Evolutionary conservation across 2,113 vertebrate genomes (phyloP), one percentile per base, ranked within the genome.

Genomic region (Siniperca knerii): DNA sequence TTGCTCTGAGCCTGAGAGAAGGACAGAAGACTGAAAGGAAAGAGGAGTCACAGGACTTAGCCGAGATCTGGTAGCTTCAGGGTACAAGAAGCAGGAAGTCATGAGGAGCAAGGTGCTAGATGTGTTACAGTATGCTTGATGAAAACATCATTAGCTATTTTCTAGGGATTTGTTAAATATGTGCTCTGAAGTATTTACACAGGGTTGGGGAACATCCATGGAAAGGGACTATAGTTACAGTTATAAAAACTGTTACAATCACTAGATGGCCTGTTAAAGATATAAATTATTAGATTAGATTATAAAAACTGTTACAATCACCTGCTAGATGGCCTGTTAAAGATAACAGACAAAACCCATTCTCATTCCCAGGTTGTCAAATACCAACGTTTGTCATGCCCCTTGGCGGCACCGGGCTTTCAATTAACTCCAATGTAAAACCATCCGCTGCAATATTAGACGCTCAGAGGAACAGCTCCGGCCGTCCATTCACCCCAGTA

Each of bases 11-110:
- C 78, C 62, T 20, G 18, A 58, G 69, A 74, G n/a, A 67, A 44
- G 18, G 64, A 67, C 3, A 4, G 33, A 78, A 62, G 35, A 23
- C 16, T 20, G 15, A 55, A 25, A 71, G 64, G 57, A 35, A 77
- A 75, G 72, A 75, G 37, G 37, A 85, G 77, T 89, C 85, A 77
- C 65, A 76, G 58, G 85, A 87, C 83, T 76, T 67, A 89, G 42
- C 55, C 46, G 37, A 78, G 77, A 85, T 81, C 8, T 13, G 21
- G n/a, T 68, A 44, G 78, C 90, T 90, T 55, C 23, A 67, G 90
- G 87, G 57, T 54, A 35, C 42, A 68, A 54, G 60, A 74, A 65
- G n/a, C 23, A 42, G 23, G 18, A 66, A 79, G 79, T 84, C 80
- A 76, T 71, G 61, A 70, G 82, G 74, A 70, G 44, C 68, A 37